Conservation (phyloP, 1,140 invertebrate genomes). For the Mercenaria mercenaria region DNA sequence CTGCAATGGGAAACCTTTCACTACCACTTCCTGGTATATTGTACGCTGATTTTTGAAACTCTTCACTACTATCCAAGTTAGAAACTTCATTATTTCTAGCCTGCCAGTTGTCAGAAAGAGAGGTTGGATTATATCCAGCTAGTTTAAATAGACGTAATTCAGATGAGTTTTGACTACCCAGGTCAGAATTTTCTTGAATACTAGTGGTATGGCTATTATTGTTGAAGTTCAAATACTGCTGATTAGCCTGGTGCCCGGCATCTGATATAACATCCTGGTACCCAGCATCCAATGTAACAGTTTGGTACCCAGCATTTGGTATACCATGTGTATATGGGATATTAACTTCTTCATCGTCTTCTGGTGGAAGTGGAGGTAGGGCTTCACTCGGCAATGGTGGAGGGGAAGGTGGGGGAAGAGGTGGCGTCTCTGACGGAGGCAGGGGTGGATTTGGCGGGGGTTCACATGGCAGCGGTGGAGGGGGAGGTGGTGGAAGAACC, state of each 20-base stretch:
- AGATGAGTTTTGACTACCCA: not conserved
- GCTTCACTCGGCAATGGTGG: slow-evolving; percentile 7
- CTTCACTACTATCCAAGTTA: not conserved
- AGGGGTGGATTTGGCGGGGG: slow-evolving; percentile 40
- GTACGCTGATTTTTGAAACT: slow-evolving; percentile 1
- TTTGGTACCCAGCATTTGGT: too few species aligned
- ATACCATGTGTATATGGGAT: too few species aligned
- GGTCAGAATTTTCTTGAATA: not conserved
- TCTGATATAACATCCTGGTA: too few species aligned
- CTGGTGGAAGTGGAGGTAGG: not conserved
- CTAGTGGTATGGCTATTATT: not conserved
- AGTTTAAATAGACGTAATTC: not conserved
- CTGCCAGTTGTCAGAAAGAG: not conserved
- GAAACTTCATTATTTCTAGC: not conserved
- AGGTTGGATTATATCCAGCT: not conserved
- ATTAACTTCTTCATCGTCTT: not conserved
- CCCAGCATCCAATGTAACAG: too few species aligned
- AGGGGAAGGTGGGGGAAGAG: slow-evolving; percentile 27
- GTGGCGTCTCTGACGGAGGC: slow-evolving; percentile 24
- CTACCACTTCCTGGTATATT: not conserved
- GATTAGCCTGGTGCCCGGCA: not conserved
- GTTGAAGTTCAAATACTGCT: not conserved
- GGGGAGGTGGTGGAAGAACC: not conserved
- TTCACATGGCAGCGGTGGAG: slow-evolving; percentile 40
- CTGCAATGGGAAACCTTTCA: not conserved